Percentiles rank a stretch among this genome's conserved stretches.
Evolutionary conservation across 1,140 invertebrate species (phyloP).

Genomic region (Papilio polytes): DNA sequence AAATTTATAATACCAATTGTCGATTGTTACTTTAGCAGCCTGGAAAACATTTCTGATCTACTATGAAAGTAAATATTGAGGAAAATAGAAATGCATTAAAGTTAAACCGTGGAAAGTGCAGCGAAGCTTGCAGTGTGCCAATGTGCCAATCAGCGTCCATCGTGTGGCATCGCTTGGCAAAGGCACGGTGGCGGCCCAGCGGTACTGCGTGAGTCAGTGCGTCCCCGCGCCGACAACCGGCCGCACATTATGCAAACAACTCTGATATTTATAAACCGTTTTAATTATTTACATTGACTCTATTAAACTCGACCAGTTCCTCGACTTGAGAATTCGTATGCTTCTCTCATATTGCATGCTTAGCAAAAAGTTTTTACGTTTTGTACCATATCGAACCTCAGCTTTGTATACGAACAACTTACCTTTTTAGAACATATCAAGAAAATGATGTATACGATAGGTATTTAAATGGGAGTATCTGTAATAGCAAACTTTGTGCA

Average conservation of each 20-base stretch:
- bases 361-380: not conserved
- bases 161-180: conserved; percentile 3
- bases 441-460: too few species aligned
- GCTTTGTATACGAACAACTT: not conserved
- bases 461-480: too few species aligned
- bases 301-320: not conserved
- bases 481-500: too few species aligned
- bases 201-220: not conserved
- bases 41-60: not conserved
- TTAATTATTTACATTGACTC: conserved; percentile 15
- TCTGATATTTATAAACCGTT: conserved; percentile 18
- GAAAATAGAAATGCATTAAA: conserved; percentile 11
- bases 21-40: not conserved
- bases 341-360: not conserved
- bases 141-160: conserved; percentile 25
- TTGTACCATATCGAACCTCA: not conserved
- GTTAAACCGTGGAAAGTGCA: conserved; percentile 1
- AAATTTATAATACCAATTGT: not conserved
- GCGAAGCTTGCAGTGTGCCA: not conserved
- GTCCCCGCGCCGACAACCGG: not conserved
- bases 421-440: too few species aligned
- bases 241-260: not conserved
- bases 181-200: not conserved
- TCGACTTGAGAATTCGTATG: not conserved
- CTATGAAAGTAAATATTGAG: conserved; percentile 6